phyloP scores from a whole-genome alignment of 1,140 invertebrate genomes.

The Hyles euphorbiae region DNA sequence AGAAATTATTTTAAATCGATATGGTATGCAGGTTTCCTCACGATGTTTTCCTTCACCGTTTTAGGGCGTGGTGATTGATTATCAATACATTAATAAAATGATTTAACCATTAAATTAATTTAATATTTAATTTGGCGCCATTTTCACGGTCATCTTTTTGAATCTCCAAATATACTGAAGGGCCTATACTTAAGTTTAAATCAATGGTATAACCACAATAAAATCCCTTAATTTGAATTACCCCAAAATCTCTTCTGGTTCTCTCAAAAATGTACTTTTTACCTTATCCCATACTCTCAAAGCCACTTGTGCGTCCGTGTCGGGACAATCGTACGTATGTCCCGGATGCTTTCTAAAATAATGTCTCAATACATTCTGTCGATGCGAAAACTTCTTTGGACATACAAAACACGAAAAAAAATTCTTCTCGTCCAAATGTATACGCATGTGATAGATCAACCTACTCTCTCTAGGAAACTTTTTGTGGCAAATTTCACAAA shows the following conservation, averaged over 20 bases:
- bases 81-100: too few relatives aligned
- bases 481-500: conserved; percentile 91
- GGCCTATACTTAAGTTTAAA: too few relatives aligned
- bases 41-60: too few relatives aligned
- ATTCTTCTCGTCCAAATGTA: conserved; percentile 87
- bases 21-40: too few relatives aligned
- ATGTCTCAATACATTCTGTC: conserved; percentile 49
- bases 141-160: too few relatives aligned
- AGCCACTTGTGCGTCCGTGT: conserved; percentile 46
- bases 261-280: conserved; percentile 5
- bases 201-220: too few relatives aligned
- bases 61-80: too few relatives aligned
- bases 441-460: conserved; percentile 87
- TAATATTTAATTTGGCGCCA: too few relatives aligned
- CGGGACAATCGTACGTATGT: conserved; percentile 28
- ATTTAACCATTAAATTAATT: not conserved
- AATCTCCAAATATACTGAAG: too few relatives aligned
- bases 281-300: conserved; percentile 40
- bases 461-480: conserved; percentile 85
- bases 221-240: not conserved
- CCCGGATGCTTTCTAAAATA: conserved; percentile 48
- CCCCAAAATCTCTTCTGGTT: conserved; percentile 17
- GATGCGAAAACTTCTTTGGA: conserved; percentile 92
- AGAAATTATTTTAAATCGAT: too few relatives aligned
- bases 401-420: conserved; percentile 91